Conservation (phyloP, 2,113 vertebrate genomes). For the Fulica atra region DNA sequence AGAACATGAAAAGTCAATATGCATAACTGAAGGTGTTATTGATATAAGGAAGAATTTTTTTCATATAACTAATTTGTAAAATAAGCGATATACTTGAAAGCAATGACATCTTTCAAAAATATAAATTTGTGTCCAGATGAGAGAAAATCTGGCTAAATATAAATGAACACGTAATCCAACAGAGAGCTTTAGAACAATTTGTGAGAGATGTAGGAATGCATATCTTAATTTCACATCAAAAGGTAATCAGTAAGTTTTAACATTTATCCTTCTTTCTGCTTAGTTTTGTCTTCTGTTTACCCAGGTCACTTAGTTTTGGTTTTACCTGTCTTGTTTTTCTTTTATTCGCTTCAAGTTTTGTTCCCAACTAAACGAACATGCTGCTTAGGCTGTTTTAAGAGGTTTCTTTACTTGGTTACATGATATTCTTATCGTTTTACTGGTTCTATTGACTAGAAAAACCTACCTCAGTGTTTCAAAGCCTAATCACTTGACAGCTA, state of each 20-base stretch:
- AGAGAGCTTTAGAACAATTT: background rate
- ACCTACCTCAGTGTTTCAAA: background rate
- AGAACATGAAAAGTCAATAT: background rate
- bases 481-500: background rate
- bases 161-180: background rate
- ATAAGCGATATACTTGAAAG: background rate
- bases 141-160: background rate
- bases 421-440: background rate
- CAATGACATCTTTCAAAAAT: background rate
- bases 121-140: background rate
- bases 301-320: background rate
- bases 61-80: background rate
- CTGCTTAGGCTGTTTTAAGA: background rate
- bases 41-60: background rate
- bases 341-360: background rate
- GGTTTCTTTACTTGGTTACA: background rate
- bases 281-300: background rate
- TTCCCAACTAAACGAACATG: background rate
- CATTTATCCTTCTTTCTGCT: background rate
- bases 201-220: background rate
- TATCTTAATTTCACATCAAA: background rate
- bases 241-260: background rate
- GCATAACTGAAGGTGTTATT: background rate
- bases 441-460: background rate
- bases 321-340: background rate